Evolutionary conservation across 2,888 invertebrate species (phyloP).

Genomic region (Alcis repandata): DNA sequence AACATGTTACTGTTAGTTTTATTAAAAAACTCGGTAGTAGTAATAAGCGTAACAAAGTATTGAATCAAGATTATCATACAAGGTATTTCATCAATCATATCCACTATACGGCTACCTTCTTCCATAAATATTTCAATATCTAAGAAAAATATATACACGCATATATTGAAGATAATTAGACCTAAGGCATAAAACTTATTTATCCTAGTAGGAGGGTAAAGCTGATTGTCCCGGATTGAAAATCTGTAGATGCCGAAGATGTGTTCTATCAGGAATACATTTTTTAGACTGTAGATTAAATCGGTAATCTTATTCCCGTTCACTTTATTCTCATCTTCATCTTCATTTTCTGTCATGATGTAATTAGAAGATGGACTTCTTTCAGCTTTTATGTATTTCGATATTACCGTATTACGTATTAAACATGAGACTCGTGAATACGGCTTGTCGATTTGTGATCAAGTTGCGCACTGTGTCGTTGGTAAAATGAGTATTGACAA

Average conservation of each 20-base stretch:
- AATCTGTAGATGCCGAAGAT: constrained; percentile 20
- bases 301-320: background rate
- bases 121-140: background rate
- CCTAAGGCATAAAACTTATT: constrained; percentile 2
- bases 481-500: background rate
- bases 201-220: constrained; percentile 6
- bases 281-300: constrained; percentile 1
- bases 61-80: constrained; percentile 45
- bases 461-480: background rate
- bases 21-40: constrained; percentile 26
- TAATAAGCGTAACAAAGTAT: constrained; percentile 37
- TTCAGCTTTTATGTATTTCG: background rate
- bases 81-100: constrained; percentile 42
- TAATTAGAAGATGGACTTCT: background rate
- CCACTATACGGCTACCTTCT: background rate
- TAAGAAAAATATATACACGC: background rate
- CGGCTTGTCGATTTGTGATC: background rate
- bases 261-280: constrained; percentile 3
- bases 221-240: background rate
- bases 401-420: background rate
- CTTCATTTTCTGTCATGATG: constrained; percentile 9
- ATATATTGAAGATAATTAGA: background rate
- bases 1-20: constrained; percentile 29
- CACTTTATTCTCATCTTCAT: background rate
- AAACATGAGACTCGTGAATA: background rate